phyloP scores from a whole-genome alignment of 2,797 vertebrate species.

The Babyrousa celebensis region DNA sequence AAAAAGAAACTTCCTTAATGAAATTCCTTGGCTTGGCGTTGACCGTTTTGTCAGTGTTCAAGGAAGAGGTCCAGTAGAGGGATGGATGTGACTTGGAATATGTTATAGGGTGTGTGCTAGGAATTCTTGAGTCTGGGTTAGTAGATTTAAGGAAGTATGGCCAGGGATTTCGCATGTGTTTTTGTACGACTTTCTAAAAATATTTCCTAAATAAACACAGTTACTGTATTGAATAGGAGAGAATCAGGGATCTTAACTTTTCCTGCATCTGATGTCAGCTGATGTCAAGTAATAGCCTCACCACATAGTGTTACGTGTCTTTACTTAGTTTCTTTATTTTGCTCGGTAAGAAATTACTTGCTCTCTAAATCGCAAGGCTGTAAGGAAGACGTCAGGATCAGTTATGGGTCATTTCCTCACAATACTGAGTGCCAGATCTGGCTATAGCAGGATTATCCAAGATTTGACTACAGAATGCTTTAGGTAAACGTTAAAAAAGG shows the following conservation, averaged over 20 bases:
- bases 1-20: no score
- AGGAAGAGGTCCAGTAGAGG: not conserved
- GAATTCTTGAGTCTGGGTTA: not conserved
- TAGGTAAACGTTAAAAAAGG: no score
- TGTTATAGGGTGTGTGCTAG: not conserved
- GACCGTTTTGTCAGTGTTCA: not conserved
- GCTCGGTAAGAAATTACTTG: not conserved
- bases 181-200: not conserved
- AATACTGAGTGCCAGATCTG: not conserved
- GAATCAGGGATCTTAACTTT: not conserved
- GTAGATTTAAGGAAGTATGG: not conserved
- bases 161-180: not conserved
- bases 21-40: no score
- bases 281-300: not conserved
- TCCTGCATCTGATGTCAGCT: not conserved
- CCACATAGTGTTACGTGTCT: not conserved
- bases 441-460: not conserved
- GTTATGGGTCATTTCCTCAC: not conserved
- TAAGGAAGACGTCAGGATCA: not conserved
- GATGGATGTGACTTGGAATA: not conserved
- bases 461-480: not conserved
- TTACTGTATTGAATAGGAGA: not conserved
- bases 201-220: not conserved
- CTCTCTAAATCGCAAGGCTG: not conserved
- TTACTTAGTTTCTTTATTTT: not conserved